phyloP scores from a whole-genome alignment of 2,797 vertebrate species.

The Lophura swinhoii region DNA sequence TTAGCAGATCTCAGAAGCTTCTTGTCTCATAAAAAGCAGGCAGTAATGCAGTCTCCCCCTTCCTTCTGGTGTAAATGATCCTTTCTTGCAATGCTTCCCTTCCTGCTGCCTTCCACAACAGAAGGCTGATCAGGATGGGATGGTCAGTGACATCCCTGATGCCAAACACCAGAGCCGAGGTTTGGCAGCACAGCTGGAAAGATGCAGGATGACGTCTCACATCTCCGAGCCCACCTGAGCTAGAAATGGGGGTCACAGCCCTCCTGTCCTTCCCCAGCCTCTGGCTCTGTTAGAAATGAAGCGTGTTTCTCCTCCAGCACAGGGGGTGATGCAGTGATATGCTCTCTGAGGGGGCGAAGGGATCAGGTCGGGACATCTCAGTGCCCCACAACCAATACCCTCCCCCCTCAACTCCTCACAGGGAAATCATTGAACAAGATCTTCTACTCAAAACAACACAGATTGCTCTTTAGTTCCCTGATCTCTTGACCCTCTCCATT shows the following conservation, averaged over 20 bases:
- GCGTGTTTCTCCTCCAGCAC: neutral
- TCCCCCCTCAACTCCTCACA: no score
- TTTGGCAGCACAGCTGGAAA: neutral
- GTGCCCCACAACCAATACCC: neutral
- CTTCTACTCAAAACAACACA: neutral
- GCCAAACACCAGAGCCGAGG: neutral
- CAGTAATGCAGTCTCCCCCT: neutral
- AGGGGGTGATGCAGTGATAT: neutral
- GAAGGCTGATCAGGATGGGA: neutral
- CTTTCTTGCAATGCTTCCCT: neutral
- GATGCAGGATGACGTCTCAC: neutral
- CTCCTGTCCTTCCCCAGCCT: neutral
- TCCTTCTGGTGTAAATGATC: neutral
- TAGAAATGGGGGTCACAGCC: neutral
- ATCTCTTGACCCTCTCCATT: neutral
- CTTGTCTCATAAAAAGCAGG: neutral
- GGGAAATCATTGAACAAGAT: accelerated
- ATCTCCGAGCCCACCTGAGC: neutral
- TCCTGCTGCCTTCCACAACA: neutral
- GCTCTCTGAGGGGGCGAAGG: no score
- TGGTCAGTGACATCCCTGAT: no score
- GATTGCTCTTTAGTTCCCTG: neutral
- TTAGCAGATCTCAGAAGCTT: neutral
- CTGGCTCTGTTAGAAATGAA: neutral
- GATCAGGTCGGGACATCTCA: neutral